These are phyloP conservation scores for Abrostola triplasia DNA, from an alignment of 2,888 invertebrate genomes.

Conservation along the genomic window DNA sequence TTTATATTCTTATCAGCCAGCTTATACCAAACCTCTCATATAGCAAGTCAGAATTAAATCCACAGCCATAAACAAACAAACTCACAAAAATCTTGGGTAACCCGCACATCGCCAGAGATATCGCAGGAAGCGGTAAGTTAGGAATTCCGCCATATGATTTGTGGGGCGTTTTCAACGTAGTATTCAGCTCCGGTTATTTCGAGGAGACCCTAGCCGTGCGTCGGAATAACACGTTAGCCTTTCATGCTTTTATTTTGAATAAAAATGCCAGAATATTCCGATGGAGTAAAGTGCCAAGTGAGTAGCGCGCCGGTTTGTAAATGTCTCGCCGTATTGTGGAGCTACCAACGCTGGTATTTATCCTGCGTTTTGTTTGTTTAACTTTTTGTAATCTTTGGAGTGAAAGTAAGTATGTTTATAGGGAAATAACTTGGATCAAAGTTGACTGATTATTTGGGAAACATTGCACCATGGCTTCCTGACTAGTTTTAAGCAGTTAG, in stretches of 20 bases:
- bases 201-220: constrained; percentile 29
- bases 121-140: constrained; percentile 81
- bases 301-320: constrained; percentile 9
- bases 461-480: too few relatives aligned
- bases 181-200: constrained; percentile 41
- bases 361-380: too few relatives aligned
- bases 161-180: constrained; percentile 73
- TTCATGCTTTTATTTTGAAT: constrained; percentile 41
- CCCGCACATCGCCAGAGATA: constrained; percentile 57
- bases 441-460: too few relatives aligned
- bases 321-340: not conserved
- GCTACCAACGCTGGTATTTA: not conserved
- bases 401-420: too few relatives aligned
- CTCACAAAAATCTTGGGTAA: constrained; percentile 29
- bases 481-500: too few relatives aligned
- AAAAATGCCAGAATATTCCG: constrained; percentile 27
- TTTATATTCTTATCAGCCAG: too few relatives aligned
- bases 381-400: too few relatives aligned
- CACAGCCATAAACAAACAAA: constrained; percentile 36
- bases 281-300: constrained; percentile 31
- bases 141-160: constrained; percentile 90
- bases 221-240: constrained; percentile 33
- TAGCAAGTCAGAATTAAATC: not conserved
- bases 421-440: too few relatives aligned
- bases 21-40: not conserved